Conservation (phyloP, 2,113 vertebrate genomes). For the Thamnaconus septentrionalis region DNA sequence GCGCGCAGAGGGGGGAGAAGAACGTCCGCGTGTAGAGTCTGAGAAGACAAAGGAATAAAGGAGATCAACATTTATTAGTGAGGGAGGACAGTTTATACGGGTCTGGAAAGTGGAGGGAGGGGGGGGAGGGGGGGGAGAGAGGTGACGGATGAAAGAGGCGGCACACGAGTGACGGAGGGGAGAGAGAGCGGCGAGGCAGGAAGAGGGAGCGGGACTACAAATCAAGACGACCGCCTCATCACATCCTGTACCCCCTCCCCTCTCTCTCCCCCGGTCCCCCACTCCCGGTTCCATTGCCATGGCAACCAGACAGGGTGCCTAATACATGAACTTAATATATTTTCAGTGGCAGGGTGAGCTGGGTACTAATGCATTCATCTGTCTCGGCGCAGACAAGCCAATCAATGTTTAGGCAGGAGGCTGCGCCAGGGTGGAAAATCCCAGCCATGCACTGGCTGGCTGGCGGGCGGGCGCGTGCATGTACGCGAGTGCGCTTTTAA, state of each 20-base stretch:
- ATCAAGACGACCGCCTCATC: slow-evolving; percentile 72
- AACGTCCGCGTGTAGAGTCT: not conserved
- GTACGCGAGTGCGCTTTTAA: slow-evolving; percentile 15
- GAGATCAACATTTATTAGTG: not conserved
- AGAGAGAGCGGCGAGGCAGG: slow-evolving; percentile 26
- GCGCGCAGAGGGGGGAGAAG: slow-evolving; percentile 13
- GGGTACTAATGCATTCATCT: slow-evolving; percentile 83
- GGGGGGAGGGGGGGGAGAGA: slow-evolving; percentile 2
- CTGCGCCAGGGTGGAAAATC: slow-evolving; percentile 61
- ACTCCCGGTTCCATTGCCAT: slow-evolving; percentile 73
- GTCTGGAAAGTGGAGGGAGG: too few species aligned
- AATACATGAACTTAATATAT: slow-evolving; percentile 83
- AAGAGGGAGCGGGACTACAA: slow-evolving; percentile 67
- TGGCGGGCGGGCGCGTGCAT: slow-evolving; percentile 4
- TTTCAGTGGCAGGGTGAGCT: slow-evolving; percentile 78
- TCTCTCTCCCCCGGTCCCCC: slow-evolving; percentile 50
- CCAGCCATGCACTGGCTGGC: slow-evolving; percentile 41
- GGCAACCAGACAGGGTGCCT: slow-evolving; percentile 83
- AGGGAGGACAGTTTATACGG: too few species aligned
- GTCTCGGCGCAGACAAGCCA: slow-evolving; percentile 78
- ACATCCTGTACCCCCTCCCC: slow-evolving; percentile 69
- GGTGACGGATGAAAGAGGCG: slow-evolving; percentile 13
- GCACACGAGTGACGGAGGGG: slow-evolving; percentile 51
- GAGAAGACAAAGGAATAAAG: not conserved
- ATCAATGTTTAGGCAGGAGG: slow-evolving; percentile 76